Base-by-base conservation (phyloP, 2,797 vertebrate species). In the Gouania willdenowi region DNA sequence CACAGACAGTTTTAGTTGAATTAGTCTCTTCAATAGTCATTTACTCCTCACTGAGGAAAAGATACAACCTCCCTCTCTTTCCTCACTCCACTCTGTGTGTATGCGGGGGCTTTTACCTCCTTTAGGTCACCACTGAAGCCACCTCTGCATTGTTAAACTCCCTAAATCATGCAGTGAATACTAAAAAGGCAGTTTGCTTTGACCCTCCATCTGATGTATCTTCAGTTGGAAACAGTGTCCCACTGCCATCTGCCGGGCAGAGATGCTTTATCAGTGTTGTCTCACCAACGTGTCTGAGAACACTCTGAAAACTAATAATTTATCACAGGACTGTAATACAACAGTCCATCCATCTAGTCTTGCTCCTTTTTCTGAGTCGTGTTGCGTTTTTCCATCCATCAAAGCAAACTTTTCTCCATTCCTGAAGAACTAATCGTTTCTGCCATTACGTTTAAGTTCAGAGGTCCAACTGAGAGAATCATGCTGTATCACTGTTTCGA, bases 11-110 rank as follows among this genome's bases (percentile, higher is more conserved):
- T 74, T 81, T 74, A 72, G 71, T 81, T 69, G 49, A 84, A 87
- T 86, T 81, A 85, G 71, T 75, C 70, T 74, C 60, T 69, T 68
- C 72, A 81, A 80, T 68, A 75, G 75, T 83, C 70, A 65, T 79
- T 78, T 77, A 69, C 71, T 62, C 73, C 68, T 68, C 39, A 45
- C 69, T 76, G 62, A 77, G 67, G 55, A 71, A 66, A 67, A 57
- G 59, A 31, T 49, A 32, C 65, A 21, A n/a, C 6, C 31, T 8
- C 5, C 1, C n/a, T 17, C 20, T 41, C 25, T 24, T 13, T 34
- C 16, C 15, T 17, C 32, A 2, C 3, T 22, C 4, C 11, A 28
- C 21, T 27, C 12, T 20, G 8, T 47, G 14, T 13, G 27, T 61
- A 35, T 52, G 44, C 57, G 25, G 41, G 53, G 34, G 53, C 56